These are phyloP conservation scores for Acleris holmiana DNA, from an alignment of 2,888 invertebrate species.

Conservation along the genomic window DNA sequence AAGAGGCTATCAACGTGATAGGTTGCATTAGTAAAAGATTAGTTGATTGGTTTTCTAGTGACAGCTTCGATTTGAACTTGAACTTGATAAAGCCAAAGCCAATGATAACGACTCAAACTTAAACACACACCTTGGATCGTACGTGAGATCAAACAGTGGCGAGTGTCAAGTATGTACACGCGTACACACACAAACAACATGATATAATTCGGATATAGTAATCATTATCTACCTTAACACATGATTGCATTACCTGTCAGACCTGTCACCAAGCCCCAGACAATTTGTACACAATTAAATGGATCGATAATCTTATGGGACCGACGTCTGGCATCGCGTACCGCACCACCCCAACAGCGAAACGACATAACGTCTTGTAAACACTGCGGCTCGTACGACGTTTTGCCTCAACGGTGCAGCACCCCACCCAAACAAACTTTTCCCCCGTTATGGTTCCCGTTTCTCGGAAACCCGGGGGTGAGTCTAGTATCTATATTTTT, in stretches of 20 bases:
- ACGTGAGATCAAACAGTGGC: too few species aligned
- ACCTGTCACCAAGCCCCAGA: conserved; percentile 48
- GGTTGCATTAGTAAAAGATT: too few species aligned
- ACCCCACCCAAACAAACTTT: conserved; percentile 59
- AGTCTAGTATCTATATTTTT: conserved; percentile 33
- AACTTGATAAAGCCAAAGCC: too few species aligned
- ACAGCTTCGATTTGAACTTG: too few species aligned
- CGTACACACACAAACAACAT: too few species aligned
- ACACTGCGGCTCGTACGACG: neutral
- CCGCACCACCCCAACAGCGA: neutral
- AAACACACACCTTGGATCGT: too few species aligned
- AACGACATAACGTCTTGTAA: neutral
- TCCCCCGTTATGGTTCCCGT: conserved; percentile 38
- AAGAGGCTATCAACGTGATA: too few species aligned
- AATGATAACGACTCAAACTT: too few species aligned
- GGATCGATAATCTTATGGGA: conserved; percentile 63
- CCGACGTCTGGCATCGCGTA: conserved; percentile 17
- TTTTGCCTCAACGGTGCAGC: conserved; percentile 5
- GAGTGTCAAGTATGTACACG: too few species aligned
- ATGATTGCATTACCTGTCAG: conserved; percentile 26
- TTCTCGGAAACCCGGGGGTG: conserved; percentile 26
- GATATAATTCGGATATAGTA: too few species aligned
- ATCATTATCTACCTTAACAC: neutral
- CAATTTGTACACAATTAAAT: conserved; percentile 65
- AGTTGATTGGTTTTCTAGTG: too few species aligned